These are phyloP conservation scores for Ornithoptera priamus DNA, from an alignment of 2,888 invertebrate species.

Conservation along the genomic window DNA sequence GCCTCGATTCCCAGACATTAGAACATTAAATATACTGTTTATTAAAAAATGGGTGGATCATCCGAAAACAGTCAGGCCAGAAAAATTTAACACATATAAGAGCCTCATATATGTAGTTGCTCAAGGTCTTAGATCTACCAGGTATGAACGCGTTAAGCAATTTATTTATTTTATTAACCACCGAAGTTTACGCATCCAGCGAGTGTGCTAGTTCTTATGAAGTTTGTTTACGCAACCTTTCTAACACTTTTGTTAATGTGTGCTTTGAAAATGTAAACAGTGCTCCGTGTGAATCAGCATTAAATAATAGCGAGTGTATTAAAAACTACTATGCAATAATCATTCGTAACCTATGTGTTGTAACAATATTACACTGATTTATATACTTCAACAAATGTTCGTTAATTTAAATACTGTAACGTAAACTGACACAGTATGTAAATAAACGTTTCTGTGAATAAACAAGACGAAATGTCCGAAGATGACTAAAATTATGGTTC, in stretches of 20 bases:
- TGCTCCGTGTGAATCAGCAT: constrained; percentile 12
- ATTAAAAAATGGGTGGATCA: not conserved
- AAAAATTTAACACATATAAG: constrained; percentile 3
- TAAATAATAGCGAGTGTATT: constrained; percentile 11
- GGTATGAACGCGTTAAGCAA: constrained; percentile 54
- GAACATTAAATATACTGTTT: not conserved
- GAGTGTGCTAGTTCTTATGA: constrained; percentile 51
- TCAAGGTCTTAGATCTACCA: constrained; percentile 39
- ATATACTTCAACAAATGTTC: not conserved
- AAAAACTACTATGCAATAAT: constrained; percentile 2
- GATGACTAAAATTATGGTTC: no score
- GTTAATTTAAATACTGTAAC: no score
- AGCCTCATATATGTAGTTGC: not conserved
- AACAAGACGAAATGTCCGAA: no score
- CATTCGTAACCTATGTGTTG: not conserved
- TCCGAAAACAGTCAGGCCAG: not conserved
- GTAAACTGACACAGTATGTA: no score
- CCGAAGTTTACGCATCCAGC: constrained; percentile 51
- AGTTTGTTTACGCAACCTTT: constrained; percentile 27
- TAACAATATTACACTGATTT: not conserved
- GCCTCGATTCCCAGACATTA: not conserved
- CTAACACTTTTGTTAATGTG: constrained; percentile 25
- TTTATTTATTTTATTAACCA: constrained; percentile 69
- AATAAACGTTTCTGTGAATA: no score
- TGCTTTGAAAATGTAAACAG: constrained; percentile 25